Base-by-base conservation (phyloP, 2,113 vertebrate species). In the Lontra canadensis region DNA sequence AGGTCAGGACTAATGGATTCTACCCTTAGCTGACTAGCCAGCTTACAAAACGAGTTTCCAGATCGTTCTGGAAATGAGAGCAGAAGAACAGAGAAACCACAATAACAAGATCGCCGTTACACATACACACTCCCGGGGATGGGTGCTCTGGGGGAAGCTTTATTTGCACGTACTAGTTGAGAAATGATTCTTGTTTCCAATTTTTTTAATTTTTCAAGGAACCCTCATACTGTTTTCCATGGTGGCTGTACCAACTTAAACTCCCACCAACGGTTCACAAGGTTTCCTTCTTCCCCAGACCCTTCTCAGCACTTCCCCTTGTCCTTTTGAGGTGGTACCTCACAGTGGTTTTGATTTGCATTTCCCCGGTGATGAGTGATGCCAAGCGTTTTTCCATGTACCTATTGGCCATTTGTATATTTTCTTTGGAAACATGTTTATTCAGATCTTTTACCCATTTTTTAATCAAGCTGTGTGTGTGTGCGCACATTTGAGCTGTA, bases 21-120 rank as follows among this genome's bases (percentile, higher is more conserved):
- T 88, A 61, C 25, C 52, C 9, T 36, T 76, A 90, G 74, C 23
- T 59, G 23, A 44, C 44, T 93, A 47, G 69, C 23, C 69, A 42
- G 80, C 47, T 95, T 42, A 71, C 34, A 92, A 65, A 93, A n/a
- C 73, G 36, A 73, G 55, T 83, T 89, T 94, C 55, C 34, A 86
- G 57, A 78, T 36, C 65, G 26, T 87, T 85, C 85, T 93, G 63
- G 63, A 90, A 86, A 85, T 4, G 17, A 88, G 31, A 81, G 15
- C 23, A 78, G 36, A 82, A 47, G 6, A 44, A 8, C 18, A 67
- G 42, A 81, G 36, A 63, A 85, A 49, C 47, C 13, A 10, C 55
- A 63, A 18, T 67, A 80, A 3, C 20, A 47, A 88, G 47, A 44
- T 31, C 15, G 29, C 65, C 36, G 4, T 81, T 78, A 18, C 0